Base-by-base conservation (phyloP, 2,113 vertebrate species). In the Pygoscelis antarcticus region DNA sequence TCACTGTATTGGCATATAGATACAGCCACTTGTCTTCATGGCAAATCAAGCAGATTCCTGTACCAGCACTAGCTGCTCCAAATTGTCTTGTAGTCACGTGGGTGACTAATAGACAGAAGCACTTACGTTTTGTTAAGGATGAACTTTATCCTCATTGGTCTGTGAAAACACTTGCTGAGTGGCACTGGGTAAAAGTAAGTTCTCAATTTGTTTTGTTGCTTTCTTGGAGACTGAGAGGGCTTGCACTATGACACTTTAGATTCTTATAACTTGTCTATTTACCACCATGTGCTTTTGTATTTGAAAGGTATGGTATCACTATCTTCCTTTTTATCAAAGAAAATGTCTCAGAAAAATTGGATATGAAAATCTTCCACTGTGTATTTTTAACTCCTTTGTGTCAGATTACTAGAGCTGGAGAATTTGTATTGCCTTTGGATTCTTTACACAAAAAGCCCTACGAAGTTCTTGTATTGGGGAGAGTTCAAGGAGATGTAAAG, bases 141-240 rank as follows among this genome's bases (percentile, higher is more conserved):
- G 99, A 99, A 51, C 99, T 99, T 68, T 99, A 99, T 96, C 99
- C 99, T 20, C 97, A 98, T 69, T 99, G 99, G 99, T 99, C 98
- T 3, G 96, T 99, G 55, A 97, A 98, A 78, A 94, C 98, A 4
- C 84, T 99, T 55, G 99, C 99, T 2, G 98, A 99, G 89, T 99
- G 99, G 99, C 98, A 99, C 84, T 99, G 99, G 99, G 98, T 99
- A 36, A 99, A 99, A 98, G 99, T 99, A 98, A 95, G 95, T 98
- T 90, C n/a, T 70, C 29, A 30, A 2, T 76, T 86, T 36, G 19
- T 57, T 80, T 78, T 83, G 21, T 87, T 84, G 27, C 40, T 76
- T 93, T 81, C 66, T 46, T 71, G 62, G n/a, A 49, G 38, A n/a
- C 34, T 61, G 30, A 61, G 40, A 49, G 30, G 34, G 13, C 49